Evolutionary conservation across 2,888 invertebrate genomes (phyloP), one percentile per base, ranked within the genome.

Genomic region (Abscondita cerata): DNA sequence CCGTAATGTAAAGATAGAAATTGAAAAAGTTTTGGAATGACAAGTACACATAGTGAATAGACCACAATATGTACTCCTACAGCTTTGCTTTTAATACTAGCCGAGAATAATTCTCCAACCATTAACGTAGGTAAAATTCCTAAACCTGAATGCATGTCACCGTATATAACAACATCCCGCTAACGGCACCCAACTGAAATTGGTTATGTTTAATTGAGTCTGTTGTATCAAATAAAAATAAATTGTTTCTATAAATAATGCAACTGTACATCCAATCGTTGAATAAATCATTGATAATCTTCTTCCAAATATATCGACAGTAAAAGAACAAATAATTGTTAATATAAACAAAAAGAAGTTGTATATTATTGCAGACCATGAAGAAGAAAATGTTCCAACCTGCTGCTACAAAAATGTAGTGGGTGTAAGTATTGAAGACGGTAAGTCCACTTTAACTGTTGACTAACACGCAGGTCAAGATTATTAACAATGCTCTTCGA

Each of bases 401-500:
- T 2, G 80, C 75, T 48, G 77, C 71, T 41, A 75, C 59, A 46
- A 81, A 73, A 53, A 81, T 73, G 9, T 73, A 67, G 66, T 76
- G 76, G 11, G 73, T 68, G 61, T 76, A 78, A 8, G 71, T 60
- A 16, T 64, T 65, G 46, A 75, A 70, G 2, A 75, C 76, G 1
- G 70, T 64, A 34, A 72, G 66, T 3, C 76, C 77, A 13, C 72
- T n/a, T 72, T 16, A 74, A 70, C 50, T 75, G 75, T 52, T 77
- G 76, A 48, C 75, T 66, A 1, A 70, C 66, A 20, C 75, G 68
- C 5, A 89, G 13, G 84, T 83, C 9, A 87, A 72, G 40, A 84
- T 82, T 54, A 90, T 83, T 71, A 84, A 80, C 72, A 89, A 81
- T 1, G 89, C 89, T 77, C 84, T 85, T 66, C 84, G 83, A 70